Base-by-base conservation (phyloP, 2,888 invertebrate genomes). In the Hemicrepidius hirtus region DNA sequence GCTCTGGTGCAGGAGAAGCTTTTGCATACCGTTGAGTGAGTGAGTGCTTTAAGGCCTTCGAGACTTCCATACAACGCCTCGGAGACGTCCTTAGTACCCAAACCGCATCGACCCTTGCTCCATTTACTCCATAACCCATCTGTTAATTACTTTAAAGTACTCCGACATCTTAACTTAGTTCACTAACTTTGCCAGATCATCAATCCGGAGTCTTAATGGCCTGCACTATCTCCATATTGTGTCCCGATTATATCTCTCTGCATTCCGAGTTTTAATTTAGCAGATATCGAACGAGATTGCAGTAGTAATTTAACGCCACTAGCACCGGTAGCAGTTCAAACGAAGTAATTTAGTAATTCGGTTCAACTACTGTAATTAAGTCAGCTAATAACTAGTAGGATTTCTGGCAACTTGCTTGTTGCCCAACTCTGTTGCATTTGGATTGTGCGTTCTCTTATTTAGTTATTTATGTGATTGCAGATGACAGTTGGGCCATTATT, bases 81-180 rank as follows among this genome's bases (percentile, higher is more conserved):
- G 68, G 78, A 76, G 76, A 76, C 77, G 71, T 76, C 69, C 74
- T 77, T 77, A 79, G 77, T 77, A 77, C 65, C 73, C 71, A 77
- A 77, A 79, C 79, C 77, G 71, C 77, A 73, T 68, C 73, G 75
- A 68, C 77, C 76, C 77, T 64, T 71, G 73, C 76, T 59, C 75
- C 77, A 77, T 78, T 79, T 76, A 75, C 75, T 75, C 76, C 76
- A 79, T 78, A 79, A 78, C 78, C 77, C 78, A 79, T 79, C 77
- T 76, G 79, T 79, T 79, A 79, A 78, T 79, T 77, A 79, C 76
- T 78, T 77, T 77, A 78, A 78, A 78, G 76, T 78, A 77, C 78
- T 75, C 73, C 74, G 68, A 78, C 75, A 70, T 75, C 73, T 75
- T 75, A 78, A 78, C 75, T 76, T 73, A 71, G 75, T 76, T 76